Evolutionary conservation across 2,888 invertebrate genomes (phyloP).

Genomic region (Yponomeuta evonymella): DNA sequence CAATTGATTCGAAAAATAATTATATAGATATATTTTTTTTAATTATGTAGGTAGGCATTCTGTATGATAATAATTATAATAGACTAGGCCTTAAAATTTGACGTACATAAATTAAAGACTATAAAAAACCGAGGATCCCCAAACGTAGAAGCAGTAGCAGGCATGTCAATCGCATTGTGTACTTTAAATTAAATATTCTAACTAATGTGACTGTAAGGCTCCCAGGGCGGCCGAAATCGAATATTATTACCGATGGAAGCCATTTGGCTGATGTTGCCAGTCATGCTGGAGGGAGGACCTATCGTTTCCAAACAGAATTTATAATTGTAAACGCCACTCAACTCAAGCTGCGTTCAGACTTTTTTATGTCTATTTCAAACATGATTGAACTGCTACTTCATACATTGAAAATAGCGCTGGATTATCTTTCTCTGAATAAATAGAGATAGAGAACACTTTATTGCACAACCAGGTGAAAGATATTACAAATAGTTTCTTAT

Average conservation of each 20-base stretch:
- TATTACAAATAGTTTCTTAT: too few relatives aligned
- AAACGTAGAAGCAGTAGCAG: slow-evolving; percentile 16
- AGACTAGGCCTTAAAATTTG: too few relatives aligned
- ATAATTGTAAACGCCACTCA: slow-evolving; percentile 3
- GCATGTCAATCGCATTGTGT: slow-evolving; percentile 67
- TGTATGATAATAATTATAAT: too few relatives aligned
- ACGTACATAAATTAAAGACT: too few relatives aligned
- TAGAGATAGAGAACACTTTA: too few relatives aligned
- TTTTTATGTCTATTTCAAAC: background rate
- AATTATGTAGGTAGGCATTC: too few relatives aligned
- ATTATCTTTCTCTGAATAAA: background rate
- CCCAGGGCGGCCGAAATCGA: slow-evolving; percentile 41
- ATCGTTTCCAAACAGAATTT: background rate
- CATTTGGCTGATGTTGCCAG: slow-evolving; percentile 63
- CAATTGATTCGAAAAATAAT: too few relatives aligned
- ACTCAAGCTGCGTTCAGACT: background rate
- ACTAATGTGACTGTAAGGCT: slow-evolving; percentile 47
- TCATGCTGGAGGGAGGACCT: slow-evolving; percentile 34
- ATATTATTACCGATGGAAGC: slow-evolving; percentile 55
- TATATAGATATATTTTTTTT: too few relatives aligned
- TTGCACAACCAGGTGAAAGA: too few relatives aligned
- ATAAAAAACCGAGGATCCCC: background rate
- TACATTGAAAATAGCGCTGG: background rate
- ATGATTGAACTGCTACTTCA: background rate
- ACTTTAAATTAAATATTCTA: slow-evolving; percentile 64